Evolutionary conservation across 2,888 invertebrate genomes (phyloP).

Genomic region (Flexamia atlantica): DNA sequence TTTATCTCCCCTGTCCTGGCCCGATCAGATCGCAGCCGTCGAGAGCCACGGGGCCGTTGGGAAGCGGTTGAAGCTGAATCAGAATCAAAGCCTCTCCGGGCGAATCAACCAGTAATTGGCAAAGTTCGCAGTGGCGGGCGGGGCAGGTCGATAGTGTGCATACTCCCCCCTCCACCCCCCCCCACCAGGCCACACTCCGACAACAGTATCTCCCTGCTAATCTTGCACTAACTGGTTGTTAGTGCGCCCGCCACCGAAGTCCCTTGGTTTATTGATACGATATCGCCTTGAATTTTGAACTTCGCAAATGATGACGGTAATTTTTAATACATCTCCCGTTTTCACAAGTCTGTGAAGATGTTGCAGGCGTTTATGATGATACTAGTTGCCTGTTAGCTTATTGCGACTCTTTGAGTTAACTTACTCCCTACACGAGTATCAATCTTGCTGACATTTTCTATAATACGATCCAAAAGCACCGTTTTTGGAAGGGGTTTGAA

Average conservation of each 20-base stretch:
- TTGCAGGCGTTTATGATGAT: neutral
- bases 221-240: conserved; percentile 38
- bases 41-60: neutral
- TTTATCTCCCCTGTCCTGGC: neutral
- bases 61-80: conserved; percentile 8
- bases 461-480: too few relatives aligned
- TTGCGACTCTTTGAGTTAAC: too few relatives aligned
- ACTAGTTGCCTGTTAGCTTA: too few relatives aligned
- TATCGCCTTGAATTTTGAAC: conserved; percentile 3
- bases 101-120: conserved; percentile 45
- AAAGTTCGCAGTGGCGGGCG: conserved; percentile 51
- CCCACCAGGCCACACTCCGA: conserved; percentile 13
- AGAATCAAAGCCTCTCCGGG: conserved; percentile 13
- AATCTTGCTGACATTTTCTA: too few relatives aligned
- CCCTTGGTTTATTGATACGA: conserved; percentile 18
- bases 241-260: neutral
- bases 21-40: neutral
- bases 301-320: neutral
- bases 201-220: conserved; percentile 15
- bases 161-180: conserved; percentile 26
- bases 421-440: too few relatives aligned
- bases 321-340: neutral
- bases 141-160: conserved; percentile 45
- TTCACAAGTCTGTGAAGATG: neutral
- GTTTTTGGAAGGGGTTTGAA: too few relatives aligned